Percentiles rank a stretch among this genome's conserved stretches.
Evolutionary conservation across 2,797 vertebrate genomes (phyloP).

Genomic region (Karalla daura): DNA sequence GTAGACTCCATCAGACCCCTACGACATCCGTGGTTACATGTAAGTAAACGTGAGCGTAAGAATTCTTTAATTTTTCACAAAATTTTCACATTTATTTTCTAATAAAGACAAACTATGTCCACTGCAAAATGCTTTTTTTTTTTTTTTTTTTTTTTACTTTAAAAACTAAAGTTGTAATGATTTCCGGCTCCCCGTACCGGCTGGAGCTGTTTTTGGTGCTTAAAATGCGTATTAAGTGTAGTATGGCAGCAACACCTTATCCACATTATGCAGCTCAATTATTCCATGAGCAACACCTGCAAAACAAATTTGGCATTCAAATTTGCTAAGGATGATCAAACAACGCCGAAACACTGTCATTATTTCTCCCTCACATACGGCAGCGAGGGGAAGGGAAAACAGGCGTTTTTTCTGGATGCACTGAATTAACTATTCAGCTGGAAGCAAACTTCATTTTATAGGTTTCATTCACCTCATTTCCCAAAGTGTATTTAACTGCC

Average conservation of each 20-base stretch:
- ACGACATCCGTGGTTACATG: no score
- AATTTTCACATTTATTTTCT: conserved; percentile 13
- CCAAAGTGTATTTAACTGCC: conserved; percentile 81
- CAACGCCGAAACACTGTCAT: conserved; percentile 88
- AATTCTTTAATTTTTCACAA: background rate
- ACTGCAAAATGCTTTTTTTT: conserved; percentile 44
- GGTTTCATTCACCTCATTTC: conserved; percentile 85
- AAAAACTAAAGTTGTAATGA: conserved; percentile 65
- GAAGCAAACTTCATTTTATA: conserved; percentile 89
- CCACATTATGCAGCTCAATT: conserved; percentile 87
- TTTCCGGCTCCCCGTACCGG: conserved; percentile 64
- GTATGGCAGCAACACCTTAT: conserved; percentile 85
- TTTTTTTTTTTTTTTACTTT: no score
- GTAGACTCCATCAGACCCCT: no score
- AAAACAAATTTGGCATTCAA: conserved; percentile 89
- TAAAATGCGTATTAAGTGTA: conserved; percentile 84
- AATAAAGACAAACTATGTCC: conserved; percentile 37
- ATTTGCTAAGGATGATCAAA: conserved; percentile 89
- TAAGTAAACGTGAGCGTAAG: background rate
- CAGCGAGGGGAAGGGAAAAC: conserved; percentile 53
- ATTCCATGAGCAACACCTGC: conserved; percentile 89
- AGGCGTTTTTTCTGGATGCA: conserved; percentile 76
- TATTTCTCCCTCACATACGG: conserved; percentile 86
- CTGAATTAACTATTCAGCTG: conserved; percentile 85
- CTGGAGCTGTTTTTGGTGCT: conserved; percentile 76